phyloP scores from a whole-genome alignment of 2,888 invertebrate genomes.

The Scaptomyza parva region DNA sequence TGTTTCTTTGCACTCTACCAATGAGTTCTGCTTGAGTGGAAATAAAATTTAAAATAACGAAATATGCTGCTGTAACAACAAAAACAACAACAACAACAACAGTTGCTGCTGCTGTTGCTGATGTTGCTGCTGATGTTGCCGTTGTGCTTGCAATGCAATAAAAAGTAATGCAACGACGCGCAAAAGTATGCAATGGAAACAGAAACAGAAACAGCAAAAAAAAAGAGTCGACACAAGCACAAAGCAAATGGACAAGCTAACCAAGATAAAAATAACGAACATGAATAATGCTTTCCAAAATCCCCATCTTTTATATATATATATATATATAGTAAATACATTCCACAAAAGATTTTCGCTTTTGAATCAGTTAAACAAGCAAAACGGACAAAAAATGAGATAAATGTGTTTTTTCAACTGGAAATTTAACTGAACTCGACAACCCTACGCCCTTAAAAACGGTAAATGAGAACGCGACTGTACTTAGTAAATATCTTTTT shows the following conservation, averaged over 20 bases:
- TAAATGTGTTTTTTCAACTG: too few relatives aligned
- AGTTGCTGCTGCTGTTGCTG: slow-evolving; percentile 5
- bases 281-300: slow-evolving; percentile 44
- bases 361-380: slow-evolving; percentile 10
- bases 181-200: slow-evolving; percentile 43
- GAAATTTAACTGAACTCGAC: too few relatives aligned
- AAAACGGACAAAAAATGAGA: too few relatives aligned
- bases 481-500: too few relatives aligned
- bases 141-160: slow-evolving; percentile 48
- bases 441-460: too few relatives aligned
- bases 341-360: slow-evolving; percentile 26
- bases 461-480: too few relatives aligned
- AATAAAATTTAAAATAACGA: slow-evolving; percentile 70
- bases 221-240: slow-evolving; percentile 15
- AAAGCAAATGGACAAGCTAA: slow-evolving; percentile 25
- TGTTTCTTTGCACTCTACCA: slow-evolving; percentile 41
- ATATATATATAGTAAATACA: too few relatives aligned
- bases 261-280: slow-evolving; percentile 57
- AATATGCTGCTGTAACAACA: slow-evolving; percentile 49
- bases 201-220: too few relatives aligned
- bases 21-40: slow-evolving; percentile 58
- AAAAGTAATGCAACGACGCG: slow-evolving; percentile 57
- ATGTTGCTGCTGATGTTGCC: slow-evolving; percentile 14
- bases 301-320: too few relatives aligned
- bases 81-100: slow-evolving; percentile 33